These are phyloP conservation scores for Hypanus sabinus DNA, from an alignment of 2,113 vertebrate species.

Conservation along the genomic window DNA sequence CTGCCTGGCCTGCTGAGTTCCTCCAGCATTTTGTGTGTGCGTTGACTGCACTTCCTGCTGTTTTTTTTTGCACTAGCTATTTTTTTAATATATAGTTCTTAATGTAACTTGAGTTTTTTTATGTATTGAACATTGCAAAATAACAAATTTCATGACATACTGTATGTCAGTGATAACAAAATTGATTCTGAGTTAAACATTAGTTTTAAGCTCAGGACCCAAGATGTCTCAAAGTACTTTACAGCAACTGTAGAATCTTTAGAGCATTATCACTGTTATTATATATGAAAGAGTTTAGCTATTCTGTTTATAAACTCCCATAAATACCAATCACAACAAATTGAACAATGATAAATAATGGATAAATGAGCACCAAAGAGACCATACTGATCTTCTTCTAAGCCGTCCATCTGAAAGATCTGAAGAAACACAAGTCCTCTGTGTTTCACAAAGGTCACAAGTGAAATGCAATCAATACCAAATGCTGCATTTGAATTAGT, in stretches of 20 bases:
- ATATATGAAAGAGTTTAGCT: neutral
- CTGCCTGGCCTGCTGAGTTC: too few relatives aligned
- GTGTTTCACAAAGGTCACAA: neutral
- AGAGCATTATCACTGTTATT: neutral
- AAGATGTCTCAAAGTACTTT: neutral
- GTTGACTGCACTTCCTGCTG: too few relatives aligned
- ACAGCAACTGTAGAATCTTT: neutral
- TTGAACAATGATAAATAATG: neutral
- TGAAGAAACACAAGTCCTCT: neutral
- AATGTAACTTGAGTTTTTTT: too few relatives aligned
- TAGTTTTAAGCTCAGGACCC: neutral
- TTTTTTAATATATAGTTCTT: too few relatives aligned
- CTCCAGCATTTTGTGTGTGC: too few relatives aligned
- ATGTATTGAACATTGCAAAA: too few relatives aligned
- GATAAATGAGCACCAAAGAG: neutral
- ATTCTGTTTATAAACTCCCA: neutral
- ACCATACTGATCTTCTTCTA: neutral
- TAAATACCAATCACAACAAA: neutral
- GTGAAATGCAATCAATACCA: neutral
- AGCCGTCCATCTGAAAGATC: neutral
- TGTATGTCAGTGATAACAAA: too few relatives aligned
- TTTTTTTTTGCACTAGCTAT: too few relatives aligned
- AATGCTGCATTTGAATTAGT: neutral
- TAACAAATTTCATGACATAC: too few relatives aligned
- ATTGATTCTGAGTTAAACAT: too few relatives aligned